Percentiles rank a stretch among this genome's conserved stretches.
Conservation (phyloP, 2,888 invertebrate genomes). For the Volucella inanis region DNA sequence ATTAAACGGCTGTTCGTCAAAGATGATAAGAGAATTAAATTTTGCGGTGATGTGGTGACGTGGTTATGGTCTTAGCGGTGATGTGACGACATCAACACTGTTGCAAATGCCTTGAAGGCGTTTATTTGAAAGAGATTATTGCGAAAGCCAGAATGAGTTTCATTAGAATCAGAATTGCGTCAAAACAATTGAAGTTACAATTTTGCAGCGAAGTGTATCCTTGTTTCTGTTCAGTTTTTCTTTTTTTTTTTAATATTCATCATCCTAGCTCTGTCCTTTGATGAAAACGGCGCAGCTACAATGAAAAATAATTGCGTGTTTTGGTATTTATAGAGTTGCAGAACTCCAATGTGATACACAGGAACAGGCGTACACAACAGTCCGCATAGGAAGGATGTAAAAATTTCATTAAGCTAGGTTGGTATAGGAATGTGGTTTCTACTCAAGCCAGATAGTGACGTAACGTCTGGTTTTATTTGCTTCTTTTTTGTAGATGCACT, state of each 20-base stretch:
- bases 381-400: conserved; percentile 51
- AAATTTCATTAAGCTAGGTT: conserved; percentile 69
- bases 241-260: conserved; percentile 1
- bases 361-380: not conserved
- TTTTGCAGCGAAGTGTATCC: conserved; percentile 19
- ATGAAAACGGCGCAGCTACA: conserved; percentile 41
- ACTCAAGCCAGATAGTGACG: conserved; percentile 45
- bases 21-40: conserved; percentile 59
- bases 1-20: conserved; percentile 58
- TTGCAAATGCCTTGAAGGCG: conserved; percentile 31
- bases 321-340: conserved; percentile 72
- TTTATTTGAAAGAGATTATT: conserved; percentile 4
- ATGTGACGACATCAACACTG: conserved; percentile 5
- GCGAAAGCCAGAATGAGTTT: not conserved
- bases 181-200: conserved; percentile 38
- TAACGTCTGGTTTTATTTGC: conserved; percentile 4
- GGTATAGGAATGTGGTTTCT: conserved; percentile 58
- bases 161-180: not conserved
- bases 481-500: not conserved
- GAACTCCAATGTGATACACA: conserved; percentile 6
- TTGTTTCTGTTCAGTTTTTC: not conserved
- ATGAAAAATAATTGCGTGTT: conserved; percentile 73
- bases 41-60: conserved; percentile 42
- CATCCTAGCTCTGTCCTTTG: conserved; percentile 24
- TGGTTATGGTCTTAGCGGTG: conserved; percentile 1